These are phyloP conservation scores for Anodontia alba DNA, from an alignment of 2,888 invertebrate species.

Conservation along the genomic window DNA sequence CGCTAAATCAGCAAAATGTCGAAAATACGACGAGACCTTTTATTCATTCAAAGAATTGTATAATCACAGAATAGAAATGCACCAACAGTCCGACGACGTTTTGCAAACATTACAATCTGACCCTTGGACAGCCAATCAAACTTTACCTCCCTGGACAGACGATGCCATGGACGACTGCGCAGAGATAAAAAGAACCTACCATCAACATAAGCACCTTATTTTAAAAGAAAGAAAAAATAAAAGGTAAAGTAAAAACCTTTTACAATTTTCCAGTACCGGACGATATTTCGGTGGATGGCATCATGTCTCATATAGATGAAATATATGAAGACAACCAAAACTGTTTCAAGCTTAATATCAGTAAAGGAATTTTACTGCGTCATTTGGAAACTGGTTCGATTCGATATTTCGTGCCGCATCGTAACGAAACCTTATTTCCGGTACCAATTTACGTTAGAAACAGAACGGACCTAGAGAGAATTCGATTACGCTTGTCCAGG, in stretches of 20 bases:
- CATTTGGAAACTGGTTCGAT: too few relatives aligned
- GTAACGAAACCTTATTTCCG: slow-evolving; percentile 5
- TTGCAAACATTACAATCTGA: neutral
- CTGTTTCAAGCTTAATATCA: neutral
- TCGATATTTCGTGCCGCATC: slow-evolving; percentile 13
- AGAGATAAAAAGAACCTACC: neutral
- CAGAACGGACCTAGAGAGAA: neutral
- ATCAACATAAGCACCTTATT: slow-evolving; percentile 12
- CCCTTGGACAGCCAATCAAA: neutral
- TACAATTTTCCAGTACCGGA: neutral
- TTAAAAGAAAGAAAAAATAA: neutral
- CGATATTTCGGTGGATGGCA: neutral
- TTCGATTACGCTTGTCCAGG: neutral
- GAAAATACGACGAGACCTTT: neutral
- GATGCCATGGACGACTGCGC: neutral
- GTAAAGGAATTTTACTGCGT: neutral
- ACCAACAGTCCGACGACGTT: neutral
- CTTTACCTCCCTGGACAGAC: neutral
- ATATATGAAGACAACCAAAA: neutral
- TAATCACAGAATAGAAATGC: neutral
- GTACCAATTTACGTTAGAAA: neutral
- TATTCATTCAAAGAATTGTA: slow-evolving; percentile 6
- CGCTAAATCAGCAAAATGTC: slow-evolving; percentile 4
- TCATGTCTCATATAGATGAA: neutral
- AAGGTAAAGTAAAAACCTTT: neutral